Percentiles rank a stretch among this genome's conserved stretches.
These are phyloP conservation scores for Lordiphosa mommai DNA, from an alignment of 1,140 invertebrate genomes.

Conservation along the genomic window DNA sequence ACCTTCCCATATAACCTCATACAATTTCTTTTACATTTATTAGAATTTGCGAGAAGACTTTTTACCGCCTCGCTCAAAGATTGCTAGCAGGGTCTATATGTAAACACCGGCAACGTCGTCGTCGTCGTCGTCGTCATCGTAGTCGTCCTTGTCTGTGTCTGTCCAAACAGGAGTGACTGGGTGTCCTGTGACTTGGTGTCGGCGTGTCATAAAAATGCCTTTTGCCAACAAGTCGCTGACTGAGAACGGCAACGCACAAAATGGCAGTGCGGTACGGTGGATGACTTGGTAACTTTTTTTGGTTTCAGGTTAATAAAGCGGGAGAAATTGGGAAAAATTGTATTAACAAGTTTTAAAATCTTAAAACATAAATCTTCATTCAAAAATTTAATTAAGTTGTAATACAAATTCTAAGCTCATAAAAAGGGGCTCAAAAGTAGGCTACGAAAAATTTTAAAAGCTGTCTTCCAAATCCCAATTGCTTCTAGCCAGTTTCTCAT, in stretches of 20 bases:
- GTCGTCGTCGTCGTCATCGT: background rate
- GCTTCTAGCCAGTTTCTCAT: too few species aligned
- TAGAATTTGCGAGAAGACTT: conserved; percentile 65
- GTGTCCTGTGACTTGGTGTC: conserved; percentile 60
- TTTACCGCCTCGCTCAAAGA: conserved; percentile 30
- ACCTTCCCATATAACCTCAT: conserved; percentile 59
- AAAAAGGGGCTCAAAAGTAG: too few species aligned
- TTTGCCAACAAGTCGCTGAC: conserved; percentile 48
- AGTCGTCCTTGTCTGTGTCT: conserved; percentile 5
- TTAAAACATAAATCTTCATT: too few species aligned
- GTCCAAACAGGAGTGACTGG: conserved; percentile 5
- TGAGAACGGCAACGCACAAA: conserved; percentile 19
- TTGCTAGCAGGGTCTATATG: conserved; percentile 26
- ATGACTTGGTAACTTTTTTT: too few species aligned
- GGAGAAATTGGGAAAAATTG: too few species aligned
- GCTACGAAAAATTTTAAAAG: too few species aligned
- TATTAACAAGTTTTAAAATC: too few species aligned
- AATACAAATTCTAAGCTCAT: too few species aligned
- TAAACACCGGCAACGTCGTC: conserved; percentile 25
- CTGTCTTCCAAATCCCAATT: too few species aligned
- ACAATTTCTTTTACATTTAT: conserved; percentile 77
- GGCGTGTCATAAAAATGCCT: conserved; percentile 63
- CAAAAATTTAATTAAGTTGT: too few species aligned
- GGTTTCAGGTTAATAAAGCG: background rate
- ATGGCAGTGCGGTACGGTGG: too few species aligned